phyloP scores from a whole-genome alignment of 1,140 invertebrate species.

The Bombus breviceps region DNA sequence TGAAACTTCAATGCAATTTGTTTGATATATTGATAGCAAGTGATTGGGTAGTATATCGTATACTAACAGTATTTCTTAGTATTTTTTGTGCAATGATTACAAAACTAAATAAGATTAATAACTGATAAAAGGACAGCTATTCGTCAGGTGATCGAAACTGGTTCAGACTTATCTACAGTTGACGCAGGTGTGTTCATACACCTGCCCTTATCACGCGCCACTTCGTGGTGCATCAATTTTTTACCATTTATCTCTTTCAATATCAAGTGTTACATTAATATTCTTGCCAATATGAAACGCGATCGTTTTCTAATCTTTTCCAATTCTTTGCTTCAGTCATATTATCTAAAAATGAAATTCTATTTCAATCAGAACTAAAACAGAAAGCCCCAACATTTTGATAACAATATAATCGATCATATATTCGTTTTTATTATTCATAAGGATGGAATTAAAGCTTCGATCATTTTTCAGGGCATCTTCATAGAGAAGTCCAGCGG shows the following conservation, averaged over 20 bases:
- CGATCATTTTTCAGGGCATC: background rate
- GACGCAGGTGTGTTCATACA: constrained; percentile 65
- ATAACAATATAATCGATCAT: background rate
- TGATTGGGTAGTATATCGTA: no score
- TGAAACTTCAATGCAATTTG: no score
- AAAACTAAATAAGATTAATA: background rate
- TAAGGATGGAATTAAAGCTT: background rate
- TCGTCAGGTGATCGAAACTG: constrained; percentile 22
- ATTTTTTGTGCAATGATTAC: no score
- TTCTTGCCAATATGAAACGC: background rate
- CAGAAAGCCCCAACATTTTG: background rate
- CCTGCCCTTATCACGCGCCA: constrained; percentile 55
- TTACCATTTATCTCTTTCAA: background rate
- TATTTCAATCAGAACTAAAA: no score
- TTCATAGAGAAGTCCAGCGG: constrained; percentile 21
- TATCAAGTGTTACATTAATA: constrained; percentile 4
- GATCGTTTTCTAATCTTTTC: background rate
- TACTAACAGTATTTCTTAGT: no score
- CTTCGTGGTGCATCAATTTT: constrained; percentile 12
- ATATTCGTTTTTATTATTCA: background rate
- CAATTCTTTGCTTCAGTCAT: background rate
- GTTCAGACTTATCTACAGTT: constrained; percentile 53
- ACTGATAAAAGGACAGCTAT: background rate
- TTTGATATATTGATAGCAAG: no score
- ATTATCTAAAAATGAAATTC: background rate